A percentile compares a stretch with the other conserved stretches of the same genome.
Evolutionary conservation across 2,113 vertebrate genomes (phyloP).

Genomic region (Symphodus melops): DNA sequence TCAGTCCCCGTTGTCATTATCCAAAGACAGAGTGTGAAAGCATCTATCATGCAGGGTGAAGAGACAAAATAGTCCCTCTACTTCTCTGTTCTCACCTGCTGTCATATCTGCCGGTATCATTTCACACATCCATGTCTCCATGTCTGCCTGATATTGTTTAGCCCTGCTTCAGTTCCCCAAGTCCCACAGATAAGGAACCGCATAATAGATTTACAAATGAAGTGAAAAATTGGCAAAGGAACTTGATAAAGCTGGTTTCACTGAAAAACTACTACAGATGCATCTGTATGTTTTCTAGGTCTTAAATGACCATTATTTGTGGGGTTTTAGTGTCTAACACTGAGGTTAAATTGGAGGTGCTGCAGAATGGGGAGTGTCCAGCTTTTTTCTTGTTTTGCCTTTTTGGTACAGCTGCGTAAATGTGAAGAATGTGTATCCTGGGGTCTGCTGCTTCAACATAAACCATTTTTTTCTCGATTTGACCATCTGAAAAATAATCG

Average conservation of each 20-base stretch:
- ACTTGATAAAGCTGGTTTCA: background rate
- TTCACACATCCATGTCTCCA: conserved; percentile 34
- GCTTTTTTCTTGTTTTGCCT: too few relatives aligned
- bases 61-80: conserved; percentile 9
- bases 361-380: too few relatives aligned
- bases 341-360: too few relatives aligned
- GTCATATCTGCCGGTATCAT: conserved; percentile 33
- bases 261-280: background rate
- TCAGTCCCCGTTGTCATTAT: conserved; percentile 17
- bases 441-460: too few relatives aligned
- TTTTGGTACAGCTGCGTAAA: too few relatives aligned
- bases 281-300: background rate
- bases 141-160: conserved; percentile 32
- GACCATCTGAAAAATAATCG: too few relatives aligned
- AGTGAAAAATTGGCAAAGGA: background rate
- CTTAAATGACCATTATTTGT: background rate
- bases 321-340: too few relatives aligned
- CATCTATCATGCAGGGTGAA: background rate
- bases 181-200: conserved; percentile 20
- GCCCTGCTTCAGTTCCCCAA: conserved; percentile 22
- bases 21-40: conserved; percentile 29
- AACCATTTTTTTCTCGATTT: too few relatives aligned
- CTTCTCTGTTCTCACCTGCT: conserved; percentile 35
- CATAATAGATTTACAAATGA: conserved; percentile 24
- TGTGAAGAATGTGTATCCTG: too few relatives aligned